A percentile compares a stretch with the other conserved stretches of the same genome.
Conservation (phyloP, 2,113 vertebrate genomes). For the Epinephelus moara region DNA sequence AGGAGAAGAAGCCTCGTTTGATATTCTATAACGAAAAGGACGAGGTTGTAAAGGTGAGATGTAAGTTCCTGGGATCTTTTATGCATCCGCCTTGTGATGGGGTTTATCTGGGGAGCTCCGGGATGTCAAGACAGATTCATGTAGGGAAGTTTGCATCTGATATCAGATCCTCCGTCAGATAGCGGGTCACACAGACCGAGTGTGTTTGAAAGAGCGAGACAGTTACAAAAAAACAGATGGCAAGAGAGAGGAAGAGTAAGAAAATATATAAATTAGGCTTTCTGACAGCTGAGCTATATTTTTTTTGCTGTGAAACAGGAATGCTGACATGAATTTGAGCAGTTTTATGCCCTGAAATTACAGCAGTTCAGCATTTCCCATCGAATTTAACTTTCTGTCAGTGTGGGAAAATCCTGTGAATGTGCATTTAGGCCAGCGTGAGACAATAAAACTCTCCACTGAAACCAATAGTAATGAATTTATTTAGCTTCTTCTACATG, state of each 20-base stretch:
- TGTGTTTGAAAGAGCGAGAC: conserved; percentile 26
- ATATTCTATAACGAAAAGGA: conserved; percentile 85
- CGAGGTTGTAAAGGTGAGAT: conserved; percentile 84
- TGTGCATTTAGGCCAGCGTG: conserved; percentile 4
- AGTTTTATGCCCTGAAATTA: conserved; percentile 29
- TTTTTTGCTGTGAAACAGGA: neutral
- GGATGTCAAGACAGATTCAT: conserved; percentile 23
- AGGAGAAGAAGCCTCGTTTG: conserved; percentile 83
- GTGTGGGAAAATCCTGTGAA: conserved; percentile 21
- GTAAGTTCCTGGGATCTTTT: conserved; percentile 1
- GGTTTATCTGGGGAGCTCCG: conserved; percentile 27
- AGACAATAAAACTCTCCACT: conserved; percentile 29
- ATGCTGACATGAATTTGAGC: conserved; percentile 30
- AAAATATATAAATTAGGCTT: conserved; percentile 12
- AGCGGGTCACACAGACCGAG: conserved; percentile 10
- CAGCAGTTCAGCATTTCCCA: conserved; percentile 15
- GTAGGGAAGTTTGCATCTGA: conserved; percentile 27
- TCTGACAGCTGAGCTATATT: conserved; percentile 33
- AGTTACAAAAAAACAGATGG: neutral
- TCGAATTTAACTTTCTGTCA: conserved; percentile 29
- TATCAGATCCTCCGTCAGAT: conserved; percentile 42
- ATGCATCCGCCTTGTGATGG: neutral
- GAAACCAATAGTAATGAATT: conserved; percentile 24
- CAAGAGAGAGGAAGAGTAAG: neutral
- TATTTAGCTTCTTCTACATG: neutral